phyloP scores from a whole-genome alignment of 2,113 vertebrate species.

The Ondatra zibethicus region DNA sequence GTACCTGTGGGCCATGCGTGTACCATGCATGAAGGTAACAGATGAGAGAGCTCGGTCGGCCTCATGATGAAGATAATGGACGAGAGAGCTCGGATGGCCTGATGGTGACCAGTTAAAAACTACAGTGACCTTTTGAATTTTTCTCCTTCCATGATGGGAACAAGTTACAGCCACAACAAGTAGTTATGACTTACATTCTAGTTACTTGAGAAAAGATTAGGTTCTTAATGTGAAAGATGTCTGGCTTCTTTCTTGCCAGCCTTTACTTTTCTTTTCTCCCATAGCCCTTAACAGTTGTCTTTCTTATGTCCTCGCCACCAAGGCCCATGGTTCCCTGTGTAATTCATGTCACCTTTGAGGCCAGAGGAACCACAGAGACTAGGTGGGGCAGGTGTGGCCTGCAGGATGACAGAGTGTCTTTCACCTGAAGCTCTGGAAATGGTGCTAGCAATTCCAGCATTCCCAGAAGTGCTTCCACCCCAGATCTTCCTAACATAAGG shows the following conservation, averaged over 20 bases:
- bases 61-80: neutral
- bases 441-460: neutral
- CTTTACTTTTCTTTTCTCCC: slow-evolving; percentile 36
- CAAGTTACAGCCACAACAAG: neutral
- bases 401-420: neutral
- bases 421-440: neutral
- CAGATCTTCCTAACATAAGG: neutral
- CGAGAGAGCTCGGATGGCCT: neutral
- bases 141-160: neutral
- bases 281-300: neutral
- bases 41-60: neutral
- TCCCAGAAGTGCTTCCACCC: neutral
- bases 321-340: slow-evolving; percentile 1
- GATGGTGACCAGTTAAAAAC: neutral
- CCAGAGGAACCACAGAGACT: neutral
- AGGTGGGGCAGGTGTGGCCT: neutral
- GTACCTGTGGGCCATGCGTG: neutral
- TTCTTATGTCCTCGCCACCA: slow-evolving; percentile 7
- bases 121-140: neutral
- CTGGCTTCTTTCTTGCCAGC: neutral
- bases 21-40: neutral
- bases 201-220: neutral
- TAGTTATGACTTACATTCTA: neutral
- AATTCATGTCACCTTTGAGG: neutral
- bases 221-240: neutral